A percentile compares a stretch with the other conserved stretches of the same genome.
These are phyloP conservation scores for Drosophila seguyi DNA, from an alignment of 1,140 invertebrate species.

Conservation along the genomic window DNA sequence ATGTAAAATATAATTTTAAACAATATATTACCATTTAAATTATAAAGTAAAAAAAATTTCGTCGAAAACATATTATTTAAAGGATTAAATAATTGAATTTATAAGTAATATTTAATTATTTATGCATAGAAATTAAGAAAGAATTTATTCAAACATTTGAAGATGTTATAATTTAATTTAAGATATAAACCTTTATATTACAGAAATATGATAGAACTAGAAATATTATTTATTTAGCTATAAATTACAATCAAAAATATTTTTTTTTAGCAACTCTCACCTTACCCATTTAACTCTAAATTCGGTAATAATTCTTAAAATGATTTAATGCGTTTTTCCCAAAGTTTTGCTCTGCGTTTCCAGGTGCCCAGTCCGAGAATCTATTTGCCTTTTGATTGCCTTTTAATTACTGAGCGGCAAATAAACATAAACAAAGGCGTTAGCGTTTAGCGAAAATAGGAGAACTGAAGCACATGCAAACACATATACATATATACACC, in stretches of 20 bases:
- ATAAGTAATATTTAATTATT: neutral
- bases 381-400: constrained; percentile 70
- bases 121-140: no score
- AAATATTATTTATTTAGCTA: neutral
- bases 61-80: neutral
- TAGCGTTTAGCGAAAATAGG: constrained; percentile 20
- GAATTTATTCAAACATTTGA: no score
- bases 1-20: neutral
- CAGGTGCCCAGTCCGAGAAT: constrained; percentile 34
- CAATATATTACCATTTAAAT: no score
- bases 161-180: neutral
- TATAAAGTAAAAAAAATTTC: no score
- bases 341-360: neutral
- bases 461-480: constrained; percentile 17
- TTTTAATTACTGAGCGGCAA: constrained; percentile 77
- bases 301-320: neutral
- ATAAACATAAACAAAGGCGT: constrained; percentile 71
- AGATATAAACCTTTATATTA: no score
- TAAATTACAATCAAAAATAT: neutral
- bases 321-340: neutral
- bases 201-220: neutral
- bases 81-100: fast-evolving
- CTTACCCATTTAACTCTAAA: neutral
- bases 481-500: neutral
- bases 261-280: no score